Evolutionary conservation across 2,797 vertebrate species (phyloP).

Genomic region (Poecilia velifera): DNA sequence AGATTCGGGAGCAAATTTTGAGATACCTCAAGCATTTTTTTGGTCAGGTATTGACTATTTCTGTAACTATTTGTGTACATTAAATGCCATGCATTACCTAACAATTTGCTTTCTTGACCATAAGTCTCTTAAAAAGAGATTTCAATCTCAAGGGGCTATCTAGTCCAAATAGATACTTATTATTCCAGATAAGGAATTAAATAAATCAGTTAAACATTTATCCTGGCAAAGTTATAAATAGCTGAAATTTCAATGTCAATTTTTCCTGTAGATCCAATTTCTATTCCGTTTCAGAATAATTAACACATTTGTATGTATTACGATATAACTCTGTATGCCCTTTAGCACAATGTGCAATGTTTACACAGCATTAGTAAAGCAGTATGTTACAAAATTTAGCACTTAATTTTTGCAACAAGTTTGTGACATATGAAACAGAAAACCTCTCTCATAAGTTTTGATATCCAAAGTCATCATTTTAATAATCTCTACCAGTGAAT

Average conservation of each 20-base stretch:
- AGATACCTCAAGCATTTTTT: constrained; percentile 80
- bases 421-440: constrained; percentile 40
- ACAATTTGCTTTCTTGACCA: neutral
- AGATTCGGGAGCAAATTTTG: constrained; percentile 86
- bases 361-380: neutral
- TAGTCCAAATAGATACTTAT: too few species aligned
- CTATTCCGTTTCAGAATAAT: neutral
- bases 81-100: neutral
- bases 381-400: neutral
- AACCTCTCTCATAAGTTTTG: constrained; percentile 23
- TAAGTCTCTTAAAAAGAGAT: neutral
- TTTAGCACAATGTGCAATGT: neutral
- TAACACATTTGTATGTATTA: neutral
- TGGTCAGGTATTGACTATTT: constrained; percentile 80
- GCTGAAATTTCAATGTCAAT: neutral
- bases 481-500: constrained; percentile 34
- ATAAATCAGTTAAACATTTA: neutral
- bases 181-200: neutral
- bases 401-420: constrained; percentile 44
- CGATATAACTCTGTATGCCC: neutral
- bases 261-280: neutral
- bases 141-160: neutral
- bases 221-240: neutral
- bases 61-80: neutral
- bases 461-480: constrained; percentile 25